Conservation (phyloP, 1,140 invertebrate genomes). For the Cataglyphis hispanica region DNA sequence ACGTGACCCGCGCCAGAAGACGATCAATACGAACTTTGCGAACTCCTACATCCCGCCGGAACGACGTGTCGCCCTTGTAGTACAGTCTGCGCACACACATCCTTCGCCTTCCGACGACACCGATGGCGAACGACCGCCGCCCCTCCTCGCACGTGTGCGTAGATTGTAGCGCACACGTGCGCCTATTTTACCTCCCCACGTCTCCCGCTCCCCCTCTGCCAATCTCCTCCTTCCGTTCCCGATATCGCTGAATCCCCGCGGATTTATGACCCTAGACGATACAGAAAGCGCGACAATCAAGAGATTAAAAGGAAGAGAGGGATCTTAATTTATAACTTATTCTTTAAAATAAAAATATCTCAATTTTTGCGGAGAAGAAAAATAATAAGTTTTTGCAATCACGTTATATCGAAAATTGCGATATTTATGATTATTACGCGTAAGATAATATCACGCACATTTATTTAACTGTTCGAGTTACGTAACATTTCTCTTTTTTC, state of each 20-base stretch:
- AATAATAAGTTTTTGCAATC: background rate
- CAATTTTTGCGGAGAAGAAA: background rate
- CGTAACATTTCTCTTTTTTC: background rate
- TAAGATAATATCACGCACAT: background rate
- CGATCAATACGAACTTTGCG: constrained; percentile 82
- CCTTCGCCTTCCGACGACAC: constrained; percentile 54
- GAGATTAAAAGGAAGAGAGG: no score
- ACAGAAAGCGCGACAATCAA: constrained; percentile 3
- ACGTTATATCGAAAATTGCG: background rate
- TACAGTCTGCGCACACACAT: constrained; percentile 40
- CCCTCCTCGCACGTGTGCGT: constrained; percentile 72
- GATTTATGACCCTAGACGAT: constrained; percentile 66
- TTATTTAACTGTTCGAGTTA: background rate
- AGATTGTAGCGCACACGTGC: constrained; percentile 76
- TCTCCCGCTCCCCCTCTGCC: constrained; percentile 10
- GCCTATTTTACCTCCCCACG: constrained; percentile 58
- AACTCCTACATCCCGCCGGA: constrained; percentile 77
- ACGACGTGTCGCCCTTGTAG: constrained; percentile 63
- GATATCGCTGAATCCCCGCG: constrained; percentile 54
- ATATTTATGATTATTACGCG: background rate
- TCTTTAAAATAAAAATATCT: background rate
- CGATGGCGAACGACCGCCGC: constrained; percentile 33
- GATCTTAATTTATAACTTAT: no score
- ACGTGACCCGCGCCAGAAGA: constrained; percentile 81
- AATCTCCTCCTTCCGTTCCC: constrained; percentile 34